phyloP scores from a whole-genome alignment of 2,113 vertebrate species.

The Tachysurus fulvidraco region DNA sequence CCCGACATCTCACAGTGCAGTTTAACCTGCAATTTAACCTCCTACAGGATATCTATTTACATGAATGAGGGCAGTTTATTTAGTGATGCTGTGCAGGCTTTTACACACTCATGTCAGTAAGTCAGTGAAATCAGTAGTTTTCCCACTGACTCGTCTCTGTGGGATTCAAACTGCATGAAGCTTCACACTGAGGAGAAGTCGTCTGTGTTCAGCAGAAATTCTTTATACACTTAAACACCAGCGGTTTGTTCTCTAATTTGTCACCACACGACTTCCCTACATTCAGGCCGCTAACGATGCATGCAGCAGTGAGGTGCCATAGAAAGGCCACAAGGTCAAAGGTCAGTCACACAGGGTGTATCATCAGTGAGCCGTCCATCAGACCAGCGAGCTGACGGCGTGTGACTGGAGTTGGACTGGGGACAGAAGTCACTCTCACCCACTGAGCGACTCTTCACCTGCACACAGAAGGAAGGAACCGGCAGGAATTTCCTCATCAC shows the following conservation, averaged over 20 bases:
- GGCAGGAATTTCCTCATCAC: neutral
- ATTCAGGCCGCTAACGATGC: neutral
- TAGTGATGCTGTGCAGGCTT: neutral
- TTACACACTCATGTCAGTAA: too few species aligned
- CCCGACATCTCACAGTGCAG: neutral
- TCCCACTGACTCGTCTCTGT: neutral
- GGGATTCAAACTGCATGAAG: neutral
- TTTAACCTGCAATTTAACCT: too few species aligned
- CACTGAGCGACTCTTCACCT: neutral
- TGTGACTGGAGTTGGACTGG: neutral
- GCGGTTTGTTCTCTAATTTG: neutral
- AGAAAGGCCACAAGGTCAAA: constrained; percentile 31
- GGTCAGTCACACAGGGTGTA: constrained; percentile 9
- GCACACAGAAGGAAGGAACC: neutral
- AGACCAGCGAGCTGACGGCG: neutral
- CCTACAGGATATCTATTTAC: neutral
- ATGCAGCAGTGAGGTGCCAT: constrained; percentile 5
- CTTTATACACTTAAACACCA: neutral
- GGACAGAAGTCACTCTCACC: constrained; percentile 19
- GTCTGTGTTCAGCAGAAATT: neutral
- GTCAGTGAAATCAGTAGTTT: neutral
- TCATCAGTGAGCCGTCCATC: constrained; percentile 44
- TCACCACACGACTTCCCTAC: neutral
- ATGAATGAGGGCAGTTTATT: neutral
- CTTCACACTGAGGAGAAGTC: neutral